These are phyloP conservation scores for Gadus chalcogrammus DNA, from an alignment of 2,113 vertebrate genomes.

Conservation along the genomic window DNA sequence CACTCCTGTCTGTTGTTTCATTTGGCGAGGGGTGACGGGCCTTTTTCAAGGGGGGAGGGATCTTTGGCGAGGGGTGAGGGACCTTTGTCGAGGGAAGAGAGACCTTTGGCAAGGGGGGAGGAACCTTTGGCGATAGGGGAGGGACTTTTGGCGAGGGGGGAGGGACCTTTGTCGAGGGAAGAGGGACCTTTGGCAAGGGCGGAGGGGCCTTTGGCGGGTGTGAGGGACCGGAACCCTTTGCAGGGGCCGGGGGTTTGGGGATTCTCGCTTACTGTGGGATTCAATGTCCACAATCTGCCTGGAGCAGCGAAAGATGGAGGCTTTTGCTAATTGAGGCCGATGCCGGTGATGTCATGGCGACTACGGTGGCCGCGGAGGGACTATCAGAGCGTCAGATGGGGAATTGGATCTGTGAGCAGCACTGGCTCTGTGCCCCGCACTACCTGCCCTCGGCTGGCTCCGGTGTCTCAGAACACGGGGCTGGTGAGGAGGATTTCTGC, in stretches of 20 bases:
- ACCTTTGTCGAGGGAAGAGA: too few relatives aligned
- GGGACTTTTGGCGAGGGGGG: constrained; percentile 40
- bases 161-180: constrained; percentile 38
- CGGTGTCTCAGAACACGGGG: constrained; percentile 42
- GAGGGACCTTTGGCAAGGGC: constrained; percentile 18
- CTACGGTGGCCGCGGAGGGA: constrained; percentile 39
- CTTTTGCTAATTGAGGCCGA: constrained; percentile 52
- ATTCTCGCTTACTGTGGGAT: constrained; percentile 42
- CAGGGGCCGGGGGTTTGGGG: constrained; percentile 26
- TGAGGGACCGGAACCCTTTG: constrained; percentile 41
- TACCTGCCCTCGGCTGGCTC: constrained; percentile 35
- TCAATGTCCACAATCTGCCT: constrained; percentile 63
- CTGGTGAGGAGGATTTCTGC: too few relatives aligned
- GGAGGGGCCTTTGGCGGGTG: constrained; percentile 30
- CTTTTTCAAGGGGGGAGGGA: neutral
- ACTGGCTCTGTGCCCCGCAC: constrained; percentile 11
- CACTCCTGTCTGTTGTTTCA: constrained; percentile 49
- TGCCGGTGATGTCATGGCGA: constrained; percentile 62
- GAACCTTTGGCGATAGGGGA: constrained; percentile 40
- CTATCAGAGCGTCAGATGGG: constrained; percentile 26
- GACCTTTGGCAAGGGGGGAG: constrained; percentile 34
- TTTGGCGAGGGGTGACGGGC: too few relatives aligned
- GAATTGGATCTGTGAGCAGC: constrained; percentile 31
- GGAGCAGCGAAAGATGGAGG: constrained; percentile 48
- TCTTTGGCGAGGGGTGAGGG: too few relatives aligned